These are phyloP conservation scores for Nemopilema nomurai DNA, from an alignment of 30 jellyfish, hydroid and myxozoan species.

Conservation along the genomic window DNA sequence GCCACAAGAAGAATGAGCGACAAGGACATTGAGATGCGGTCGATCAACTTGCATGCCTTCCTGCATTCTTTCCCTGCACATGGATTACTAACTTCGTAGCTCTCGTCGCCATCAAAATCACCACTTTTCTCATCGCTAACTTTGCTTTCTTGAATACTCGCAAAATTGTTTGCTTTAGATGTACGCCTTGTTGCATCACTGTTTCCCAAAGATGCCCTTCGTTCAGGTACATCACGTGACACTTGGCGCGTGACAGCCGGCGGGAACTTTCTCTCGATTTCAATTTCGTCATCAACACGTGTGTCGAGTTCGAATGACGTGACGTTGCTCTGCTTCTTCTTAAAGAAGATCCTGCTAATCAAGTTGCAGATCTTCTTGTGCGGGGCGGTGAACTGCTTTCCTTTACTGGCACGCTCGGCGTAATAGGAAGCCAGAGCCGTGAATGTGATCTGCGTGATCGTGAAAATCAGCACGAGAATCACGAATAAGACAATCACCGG, in stretches of 20 bases:
- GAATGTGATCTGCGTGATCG: constrained; percentile 36
- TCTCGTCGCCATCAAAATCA: neutral
- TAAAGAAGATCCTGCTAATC: constrained; percentile 21
- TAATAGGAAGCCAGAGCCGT: constrained; percentile 49
- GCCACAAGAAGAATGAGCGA: neutral
- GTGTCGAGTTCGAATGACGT: neutral
- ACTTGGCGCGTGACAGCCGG: neutral
- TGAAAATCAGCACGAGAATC: constrained; percentile 50
- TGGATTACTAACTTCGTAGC: neutral
- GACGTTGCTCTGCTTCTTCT: neutral
- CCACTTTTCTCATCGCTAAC: neutral
- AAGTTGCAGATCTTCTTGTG: neutral
- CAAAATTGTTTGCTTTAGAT: neutral
- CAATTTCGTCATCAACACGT: constrained; percentile 11
- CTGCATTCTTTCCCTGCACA: constrained; percentile 23
- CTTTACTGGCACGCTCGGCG: constrained; percentile 48
- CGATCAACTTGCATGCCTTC: constrained; percentile 35
- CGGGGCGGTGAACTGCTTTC: constrained; percentile 12
- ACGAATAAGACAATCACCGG: constrained; percentile 41
- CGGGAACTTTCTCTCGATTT: constrained; percentile 18
- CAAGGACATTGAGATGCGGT: constrained; percentile 16
- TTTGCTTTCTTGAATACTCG: neutral
- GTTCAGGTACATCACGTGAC: neutral
- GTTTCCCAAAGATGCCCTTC: neutral
- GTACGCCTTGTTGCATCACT: neutral